Conservation (phyloP, 2,797 vertebrate genomes). For the Tokudaia tokunoshimensis region DNA sequence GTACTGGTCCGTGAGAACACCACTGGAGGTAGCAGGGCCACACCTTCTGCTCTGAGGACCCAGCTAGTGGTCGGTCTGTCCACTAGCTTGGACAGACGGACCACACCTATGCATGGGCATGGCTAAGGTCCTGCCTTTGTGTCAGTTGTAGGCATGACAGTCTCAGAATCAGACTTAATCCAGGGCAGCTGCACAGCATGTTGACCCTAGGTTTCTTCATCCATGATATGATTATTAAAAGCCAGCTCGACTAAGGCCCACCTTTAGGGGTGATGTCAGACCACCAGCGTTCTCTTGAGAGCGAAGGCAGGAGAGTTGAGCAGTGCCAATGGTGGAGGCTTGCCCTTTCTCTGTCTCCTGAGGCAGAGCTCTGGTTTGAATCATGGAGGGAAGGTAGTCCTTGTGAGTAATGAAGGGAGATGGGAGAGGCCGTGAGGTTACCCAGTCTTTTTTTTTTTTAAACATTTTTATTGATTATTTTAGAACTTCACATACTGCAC, state of each 20-base stretch:
- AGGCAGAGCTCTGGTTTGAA: neutral
- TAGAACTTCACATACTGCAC: neutral
- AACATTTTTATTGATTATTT: neutral
- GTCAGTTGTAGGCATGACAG: neutral
- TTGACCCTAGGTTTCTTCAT: neutral
- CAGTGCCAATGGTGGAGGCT: neutral
- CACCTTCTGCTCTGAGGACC: neutral
- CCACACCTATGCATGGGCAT: neutral
- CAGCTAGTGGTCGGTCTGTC: fast-evolving
- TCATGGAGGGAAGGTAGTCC: neutral
- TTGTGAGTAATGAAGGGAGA: neutral
- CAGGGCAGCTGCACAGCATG: neutral
- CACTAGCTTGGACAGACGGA: too few species aligned
- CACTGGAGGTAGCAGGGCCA: neutral
- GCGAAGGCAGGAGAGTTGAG: neutral
- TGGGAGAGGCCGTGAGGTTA: neutral
- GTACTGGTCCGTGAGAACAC: neutral
- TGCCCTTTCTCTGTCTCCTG: neutral
- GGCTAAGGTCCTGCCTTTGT: fast-evolving
- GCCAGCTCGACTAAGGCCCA: neutral
- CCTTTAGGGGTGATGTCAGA: neutral
- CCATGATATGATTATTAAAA: neutral
- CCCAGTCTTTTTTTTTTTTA: neutral
- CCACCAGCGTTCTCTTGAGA: neutral
- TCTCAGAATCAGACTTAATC: neutral